These are phyloP conservation scores for Jacana jacana DNA, from an alignment of 2,113 vertebrate genomes.

Conservation along the genomic window DNA sequence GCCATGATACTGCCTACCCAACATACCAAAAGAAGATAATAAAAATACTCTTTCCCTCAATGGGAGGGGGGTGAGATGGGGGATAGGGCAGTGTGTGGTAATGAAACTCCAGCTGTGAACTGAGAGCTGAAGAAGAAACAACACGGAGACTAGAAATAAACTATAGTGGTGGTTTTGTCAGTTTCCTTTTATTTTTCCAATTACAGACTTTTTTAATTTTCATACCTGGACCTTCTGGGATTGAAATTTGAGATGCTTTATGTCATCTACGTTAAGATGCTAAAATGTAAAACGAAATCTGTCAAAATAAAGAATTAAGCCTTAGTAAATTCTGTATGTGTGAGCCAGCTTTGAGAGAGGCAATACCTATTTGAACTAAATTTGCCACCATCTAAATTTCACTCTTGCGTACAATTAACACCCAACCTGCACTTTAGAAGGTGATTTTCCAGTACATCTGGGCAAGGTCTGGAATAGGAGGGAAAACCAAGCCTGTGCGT, in stretches of 20 bases:
- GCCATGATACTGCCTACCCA: background rate
- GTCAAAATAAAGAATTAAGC: background rate
- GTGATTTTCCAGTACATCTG: background rate
- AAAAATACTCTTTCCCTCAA: background rate
- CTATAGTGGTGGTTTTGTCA: background rate
- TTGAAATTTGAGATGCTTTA: background rate
- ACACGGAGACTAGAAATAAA: background rate
- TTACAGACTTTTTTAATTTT: background rate
- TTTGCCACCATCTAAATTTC: background rate
- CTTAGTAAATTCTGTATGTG: background rate
- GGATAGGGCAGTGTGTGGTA: background rate
- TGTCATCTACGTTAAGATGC: background rate
- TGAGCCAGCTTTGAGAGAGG: background rate
- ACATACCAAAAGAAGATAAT: accelerated
- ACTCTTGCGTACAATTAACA: background rate
- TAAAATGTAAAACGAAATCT: background rate
- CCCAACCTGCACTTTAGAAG: background rate
- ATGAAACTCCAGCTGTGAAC: background rate
- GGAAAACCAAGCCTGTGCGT: background rate
- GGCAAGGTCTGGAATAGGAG: background rate
- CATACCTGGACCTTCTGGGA: background rate
- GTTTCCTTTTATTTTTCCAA: background rate
- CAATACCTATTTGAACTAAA: background rate
- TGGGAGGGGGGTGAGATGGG: background rate
- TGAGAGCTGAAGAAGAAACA: background rate